Conservation (phyloP, 2,888 invertebrate species). For the Byasa hedistus region DNA sequence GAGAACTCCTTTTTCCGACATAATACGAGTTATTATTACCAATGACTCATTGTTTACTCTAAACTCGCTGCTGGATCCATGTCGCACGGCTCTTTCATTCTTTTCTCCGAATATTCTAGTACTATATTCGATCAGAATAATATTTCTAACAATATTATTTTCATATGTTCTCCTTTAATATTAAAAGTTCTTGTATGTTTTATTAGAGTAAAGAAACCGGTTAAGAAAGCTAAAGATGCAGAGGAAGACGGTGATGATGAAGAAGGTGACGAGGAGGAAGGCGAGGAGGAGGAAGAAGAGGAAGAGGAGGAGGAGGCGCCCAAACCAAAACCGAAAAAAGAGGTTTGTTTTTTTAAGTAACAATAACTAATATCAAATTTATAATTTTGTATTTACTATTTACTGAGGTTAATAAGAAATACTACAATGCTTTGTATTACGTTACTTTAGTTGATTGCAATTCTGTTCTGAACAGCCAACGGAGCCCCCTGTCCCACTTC, state of each 20-base stretch:
- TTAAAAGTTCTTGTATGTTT: background rate
- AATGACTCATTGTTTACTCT: no score
- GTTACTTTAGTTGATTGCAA: background rate
- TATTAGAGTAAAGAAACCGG: slow-evolving; percentile 62
- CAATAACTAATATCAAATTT: background rate
- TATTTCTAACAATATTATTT: no score
- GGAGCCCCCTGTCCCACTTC: slow-evolving; percentile 76
- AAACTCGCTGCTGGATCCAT: no score
- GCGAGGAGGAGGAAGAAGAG: slow-evolving; percentile 67
- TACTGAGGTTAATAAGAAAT: no score
- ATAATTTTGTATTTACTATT: no score
- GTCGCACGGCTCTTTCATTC: no score
- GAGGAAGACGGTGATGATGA: slow-evolving; percentile 66
- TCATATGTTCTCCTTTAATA: no score
- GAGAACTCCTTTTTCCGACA: no score
- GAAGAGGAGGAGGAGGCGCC: slow-evolving; percentile 72
- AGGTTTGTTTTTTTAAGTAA: slow-evolving; percentile 48
- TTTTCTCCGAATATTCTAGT: no score
- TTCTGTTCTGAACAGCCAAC: slow-evolving; percentile 56
- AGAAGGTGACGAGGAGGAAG: slow-evolving; percentile 59
- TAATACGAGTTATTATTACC: no score
- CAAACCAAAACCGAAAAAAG: slow-evolving; percentile 73
- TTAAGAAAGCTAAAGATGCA: slow-evolving; percentile 63
- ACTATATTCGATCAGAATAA: no score
- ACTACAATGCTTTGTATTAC: no score